phyloP scores from a whole-genome alignment of 1,140 invertebrate genomes.

The Drosophila quadrilineata region DNA sequence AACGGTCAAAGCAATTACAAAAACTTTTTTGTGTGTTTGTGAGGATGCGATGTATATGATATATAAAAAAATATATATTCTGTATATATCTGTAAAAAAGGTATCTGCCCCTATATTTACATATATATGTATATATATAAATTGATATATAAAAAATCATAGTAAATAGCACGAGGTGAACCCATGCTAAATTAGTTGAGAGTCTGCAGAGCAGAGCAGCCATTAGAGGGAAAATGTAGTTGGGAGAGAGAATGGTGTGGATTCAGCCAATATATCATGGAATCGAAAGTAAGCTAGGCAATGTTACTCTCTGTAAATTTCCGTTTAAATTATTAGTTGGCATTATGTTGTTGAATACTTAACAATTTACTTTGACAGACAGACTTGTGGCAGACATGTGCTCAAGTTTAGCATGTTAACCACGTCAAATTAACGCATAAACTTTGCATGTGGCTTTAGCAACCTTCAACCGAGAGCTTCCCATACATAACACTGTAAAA shows the following conservation, averaged over 20 bases:
- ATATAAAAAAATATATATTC: conserved; percentile 30
- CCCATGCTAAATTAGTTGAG: too few species aligned
- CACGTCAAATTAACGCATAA: conserved; percentile 20
- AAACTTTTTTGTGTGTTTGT: conserved; percentile 35
- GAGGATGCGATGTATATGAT: conserved; percentile 21
- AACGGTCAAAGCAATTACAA: conserved; percentile 74
- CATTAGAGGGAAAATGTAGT: too few species aligned
- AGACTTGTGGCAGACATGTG: conserved; percentile 2
- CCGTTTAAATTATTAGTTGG: neutral
- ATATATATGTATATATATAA: too few species aligned
- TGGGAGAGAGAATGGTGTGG: too few species aligned
- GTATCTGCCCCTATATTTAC: too few species aligned
- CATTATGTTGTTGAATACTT: conserved; percentile 29
- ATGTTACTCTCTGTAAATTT: too few species aligned
- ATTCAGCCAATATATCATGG: too few species aligned
- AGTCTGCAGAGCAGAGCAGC: too few species aligned
- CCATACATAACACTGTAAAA: conserved; percentile 22
- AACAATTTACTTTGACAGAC: conserved; percentile 31
- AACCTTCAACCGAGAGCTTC: neutral
- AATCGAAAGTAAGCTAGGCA: too few species aligned
- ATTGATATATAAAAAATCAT: too few species aligned
- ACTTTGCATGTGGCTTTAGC: conserved; percentile 17
- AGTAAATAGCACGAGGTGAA: too few species aligned
- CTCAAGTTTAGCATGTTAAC: neutral
- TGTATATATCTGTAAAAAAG: too few species aligned